Conservation (phyloP, 2,797 vertebrate species). For the Taeniopygia guttata region DNA sequence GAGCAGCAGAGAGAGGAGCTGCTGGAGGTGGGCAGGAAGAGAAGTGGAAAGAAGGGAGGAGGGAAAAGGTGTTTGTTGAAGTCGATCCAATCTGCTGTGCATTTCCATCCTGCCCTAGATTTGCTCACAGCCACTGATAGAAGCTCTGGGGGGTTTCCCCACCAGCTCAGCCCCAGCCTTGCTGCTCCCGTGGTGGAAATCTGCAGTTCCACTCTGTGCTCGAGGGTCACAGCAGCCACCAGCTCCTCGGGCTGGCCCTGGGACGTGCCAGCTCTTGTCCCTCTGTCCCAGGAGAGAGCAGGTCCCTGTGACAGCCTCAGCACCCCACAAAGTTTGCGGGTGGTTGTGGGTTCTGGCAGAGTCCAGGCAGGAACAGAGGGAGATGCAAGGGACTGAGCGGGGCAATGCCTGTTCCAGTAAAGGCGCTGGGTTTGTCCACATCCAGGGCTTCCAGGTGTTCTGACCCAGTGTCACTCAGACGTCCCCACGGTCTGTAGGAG, state of each 20-base stretch:
- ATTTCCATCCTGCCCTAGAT: background rate
- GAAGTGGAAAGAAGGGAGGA: background rate
- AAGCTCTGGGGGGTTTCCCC: background rate
- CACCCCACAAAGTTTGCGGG: no score
- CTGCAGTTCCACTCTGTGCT: background rate
- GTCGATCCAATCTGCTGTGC: background rate
- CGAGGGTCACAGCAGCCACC: background rate
- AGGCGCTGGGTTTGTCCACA: background rate
- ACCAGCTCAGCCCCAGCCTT: background rate
- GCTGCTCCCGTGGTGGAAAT: background rate
- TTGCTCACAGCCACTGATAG: background rate
- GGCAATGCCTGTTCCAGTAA: background rate
- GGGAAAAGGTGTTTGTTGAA: background rate
- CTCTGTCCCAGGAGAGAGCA: background rate
- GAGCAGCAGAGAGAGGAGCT: constrained; percentile 6
- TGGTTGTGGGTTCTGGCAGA: background rate
- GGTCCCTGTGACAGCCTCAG: background rate
- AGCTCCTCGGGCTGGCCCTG: background rate
- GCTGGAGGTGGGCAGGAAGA: constrained; percentile 10
- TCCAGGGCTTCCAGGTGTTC: background rate
- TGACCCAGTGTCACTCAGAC: background rate
- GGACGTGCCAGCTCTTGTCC: background rate
- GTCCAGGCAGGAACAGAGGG: background rate
- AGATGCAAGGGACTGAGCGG: background rate
- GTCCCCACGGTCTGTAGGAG: background rate